Percentiles rank a stretch among this genome's conserved stretches.
Evolutionary conservation across 2,113 vertebrate species (phyloP).

Genomic region (Oncorhynchus kisutch): DNA sequence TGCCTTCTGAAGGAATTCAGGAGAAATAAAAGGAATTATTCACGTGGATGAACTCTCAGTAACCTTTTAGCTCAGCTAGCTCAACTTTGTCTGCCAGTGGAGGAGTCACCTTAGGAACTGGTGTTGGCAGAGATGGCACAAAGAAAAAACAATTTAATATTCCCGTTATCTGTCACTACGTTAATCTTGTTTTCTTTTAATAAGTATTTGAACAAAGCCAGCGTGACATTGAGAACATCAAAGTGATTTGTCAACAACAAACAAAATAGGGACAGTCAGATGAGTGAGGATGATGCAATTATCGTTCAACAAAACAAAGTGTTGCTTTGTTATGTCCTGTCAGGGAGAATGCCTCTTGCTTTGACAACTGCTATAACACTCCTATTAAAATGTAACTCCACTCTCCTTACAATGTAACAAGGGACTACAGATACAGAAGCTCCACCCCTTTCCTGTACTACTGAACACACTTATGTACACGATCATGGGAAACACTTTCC

Average conservation of each 20-base stretch:
- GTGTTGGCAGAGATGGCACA: neutral
- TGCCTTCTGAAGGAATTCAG: neutral
- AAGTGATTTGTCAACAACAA: constrained; percentile 22
- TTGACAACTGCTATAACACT: constrained; percentile 7
- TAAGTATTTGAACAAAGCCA: constrained; percentile 36
- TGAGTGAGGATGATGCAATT: constrained; percentile 1
- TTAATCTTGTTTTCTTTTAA: constrained; percentile 37
- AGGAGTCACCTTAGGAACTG: neutral
- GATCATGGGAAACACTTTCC: too few species aligned
- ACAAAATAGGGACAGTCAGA: constrained; percentile 12
- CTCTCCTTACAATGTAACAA: neutral
- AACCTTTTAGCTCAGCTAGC: neutral
- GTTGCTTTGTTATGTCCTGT: constrained; percentile 2
- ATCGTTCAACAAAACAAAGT: neutral
- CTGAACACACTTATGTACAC: too few species aligned
- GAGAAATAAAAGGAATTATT: neutral
- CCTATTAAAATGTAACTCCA: neutral
- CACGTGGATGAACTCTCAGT: neutral
- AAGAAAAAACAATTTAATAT: constrained; percentile 4
- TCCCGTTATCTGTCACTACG: constrained; percentile 10
- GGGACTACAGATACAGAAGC: neutral
- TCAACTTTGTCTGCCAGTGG: neutral
- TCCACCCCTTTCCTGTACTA: neutral
- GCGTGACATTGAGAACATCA: constrained; percentile 11
- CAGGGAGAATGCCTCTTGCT: constrained; percentile 28